phyloP scores from a whole-genome alignment of 2,888 invertebrate species.

The Eurytoma californica region DNA sequence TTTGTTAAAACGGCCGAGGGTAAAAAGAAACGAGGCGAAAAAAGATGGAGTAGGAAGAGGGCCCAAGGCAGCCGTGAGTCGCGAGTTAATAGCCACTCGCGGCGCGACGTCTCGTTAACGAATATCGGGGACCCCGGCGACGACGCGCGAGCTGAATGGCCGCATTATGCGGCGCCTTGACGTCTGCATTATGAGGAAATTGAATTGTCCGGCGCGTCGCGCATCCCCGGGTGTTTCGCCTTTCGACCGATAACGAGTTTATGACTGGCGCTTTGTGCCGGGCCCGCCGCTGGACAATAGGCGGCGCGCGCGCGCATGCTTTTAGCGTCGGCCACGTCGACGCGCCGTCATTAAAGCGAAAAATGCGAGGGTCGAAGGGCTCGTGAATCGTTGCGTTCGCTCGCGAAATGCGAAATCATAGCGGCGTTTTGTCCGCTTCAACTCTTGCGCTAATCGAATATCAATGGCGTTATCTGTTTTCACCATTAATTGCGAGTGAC shows the following conservation, averaged over 20 bases:
- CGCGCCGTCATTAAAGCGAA: too few species aligned
- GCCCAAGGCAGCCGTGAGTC: not conserved
- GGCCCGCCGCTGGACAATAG: too few species aligned
- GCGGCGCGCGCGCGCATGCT: too few species aligned
- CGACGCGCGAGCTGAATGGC: not conserved
- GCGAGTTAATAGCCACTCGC: conserved; percentile 25
- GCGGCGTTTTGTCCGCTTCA: too few species aligned
- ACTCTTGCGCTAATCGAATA: too few species aligned
- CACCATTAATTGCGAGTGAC: too few species aligned
- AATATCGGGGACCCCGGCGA: not conserved
- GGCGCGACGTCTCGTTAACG: conserved; percentile 34
- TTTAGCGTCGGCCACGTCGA: too few species aligned
- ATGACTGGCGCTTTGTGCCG: too few species aligned
- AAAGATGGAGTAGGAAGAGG: not conserved
- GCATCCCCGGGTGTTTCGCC: not conserved
- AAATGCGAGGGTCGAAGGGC: too few species aligned
- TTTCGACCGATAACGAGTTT: not conserved
- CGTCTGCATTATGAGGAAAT: conserved; percentile 2
- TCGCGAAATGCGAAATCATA: too few species aligned
- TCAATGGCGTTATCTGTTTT: too few species aligned
- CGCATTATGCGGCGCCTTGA: not conserved
- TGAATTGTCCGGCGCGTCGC: not conserved
- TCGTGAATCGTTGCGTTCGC: too few species aligned
- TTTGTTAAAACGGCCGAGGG: not conserved
- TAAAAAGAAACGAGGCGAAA: not conserved